Conservation (phyloP, 2,888 invertebrate genomes). For the Oxycera nigricornis region DNA sequence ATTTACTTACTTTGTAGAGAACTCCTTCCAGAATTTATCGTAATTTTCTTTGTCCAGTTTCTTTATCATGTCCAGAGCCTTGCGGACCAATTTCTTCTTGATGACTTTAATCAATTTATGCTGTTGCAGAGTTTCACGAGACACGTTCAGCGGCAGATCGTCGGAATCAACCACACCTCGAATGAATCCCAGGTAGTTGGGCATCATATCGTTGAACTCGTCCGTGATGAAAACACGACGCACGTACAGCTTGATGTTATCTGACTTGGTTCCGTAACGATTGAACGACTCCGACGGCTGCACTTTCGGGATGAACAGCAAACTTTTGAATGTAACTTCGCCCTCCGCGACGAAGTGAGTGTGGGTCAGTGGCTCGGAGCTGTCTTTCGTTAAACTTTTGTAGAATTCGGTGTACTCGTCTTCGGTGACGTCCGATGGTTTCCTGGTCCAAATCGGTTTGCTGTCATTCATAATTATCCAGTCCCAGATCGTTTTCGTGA, state of each 20-base stretch:
- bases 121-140: slow-evolving; percentile 97
- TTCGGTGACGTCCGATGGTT: slow-evolving; percentile 82
- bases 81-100: slow-evolving; percentile 97
- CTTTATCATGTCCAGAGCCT: slow-evolving; percentile 97
- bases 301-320: slow-evolving; percentile 89
- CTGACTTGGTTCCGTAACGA: slow-evolving; percentile 91
- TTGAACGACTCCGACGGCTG: slow-evolving; percentile 95
- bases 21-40: slow-evolving; percentile 98
- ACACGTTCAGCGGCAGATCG: slow-evolving; percentile 97
- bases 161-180: slow-evolving; percentile 98
- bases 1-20: slow-evolving; percentile 86
- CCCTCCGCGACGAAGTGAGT: slow-evolving; percentile 97
- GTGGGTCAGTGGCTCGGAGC: slow-evolving; percentile 80
- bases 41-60: slow-evolving; percentile 91
- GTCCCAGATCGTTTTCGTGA: slow-evolving; percentile 96
- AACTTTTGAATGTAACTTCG: slow-evolving; percentile 97
- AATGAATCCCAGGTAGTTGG: slow-evolving; percentile 94
- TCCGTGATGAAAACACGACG: slow-evolving; percentile 99
- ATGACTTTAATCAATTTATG: slow-evolving; percentile 99
- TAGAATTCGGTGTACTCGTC: slow-evolving; percentile 96
- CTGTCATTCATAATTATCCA: slow-evolving; percentile 96
- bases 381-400: slow-evolving; percentile 91
- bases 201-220: slow-evolving; percentile 99
- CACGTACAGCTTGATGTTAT: slow-evolving; percentile 96
- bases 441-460: slow-evolving; percentile 99